Evolutionary conservation across 2,888 invertebrate species (phyloP).

Genomic region (Platynereis dumerilii): DNA sequence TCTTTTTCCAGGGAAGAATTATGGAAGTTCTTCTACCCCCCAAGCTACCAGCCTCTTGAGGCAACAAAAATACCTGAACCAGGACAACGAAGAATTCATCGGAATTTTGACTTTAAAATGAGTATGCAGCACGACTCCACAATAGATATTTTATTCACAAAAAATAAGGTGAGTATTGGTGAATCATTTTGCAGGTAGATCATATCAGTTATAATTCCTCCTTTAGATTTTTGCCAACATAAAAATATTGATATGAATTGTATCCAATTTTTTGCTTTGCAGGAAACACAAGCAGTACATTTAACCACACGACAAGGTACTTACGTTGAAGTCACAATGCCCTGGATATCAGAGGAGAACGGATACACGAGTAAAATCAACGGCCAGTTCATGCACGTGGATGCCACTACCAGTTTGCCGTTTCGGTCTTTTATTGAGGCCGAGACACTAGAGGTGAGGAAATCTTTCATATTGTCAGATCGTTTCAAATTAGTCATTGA

Average conservation of each 20-base stretch:
- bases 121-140: constrained; percentile 89
- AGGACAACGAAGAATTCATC: constrained; percentile 86
- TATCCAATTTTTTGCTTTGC: constrained; percentile 41
- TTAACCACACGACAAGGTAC: constrained; percentile 94
- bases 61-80: constrained; percentile 82
- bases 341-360: constrained; percentile 81
- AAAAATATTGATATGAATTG: no score
- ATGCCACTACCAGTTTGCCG: constrained; percentile 93
- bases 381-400: constrained; percentile 90
- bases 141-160: constrained; percentile 94
- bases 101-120: constrained; percentile 89
- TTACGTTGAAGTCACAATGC: constrained; percentile 93
- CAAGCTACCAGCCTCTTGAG: constrained; percentile 62
- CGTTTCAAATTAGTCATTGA: neutral
- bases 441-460: constrained; percentile 80
- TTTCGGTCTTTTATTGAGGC: constrained; percentile 91
- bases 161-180: constrained; percentile 71
- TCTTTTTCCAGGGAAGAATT: constrained; percentile 73
- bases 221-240: no score
- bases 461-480: no score
- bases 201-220: no score
- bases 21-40: constrained; percentile 91
- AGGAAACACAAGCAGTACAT: constrained; percentile 96
- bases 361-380: constrained; percentile 90
- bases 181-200: no score